These are phyloP conservation scores for Deroptyus accipitrinus DNA, from an alignment of 2,113 vertebrate genomes.

Conservation along the genomic window DNA sequence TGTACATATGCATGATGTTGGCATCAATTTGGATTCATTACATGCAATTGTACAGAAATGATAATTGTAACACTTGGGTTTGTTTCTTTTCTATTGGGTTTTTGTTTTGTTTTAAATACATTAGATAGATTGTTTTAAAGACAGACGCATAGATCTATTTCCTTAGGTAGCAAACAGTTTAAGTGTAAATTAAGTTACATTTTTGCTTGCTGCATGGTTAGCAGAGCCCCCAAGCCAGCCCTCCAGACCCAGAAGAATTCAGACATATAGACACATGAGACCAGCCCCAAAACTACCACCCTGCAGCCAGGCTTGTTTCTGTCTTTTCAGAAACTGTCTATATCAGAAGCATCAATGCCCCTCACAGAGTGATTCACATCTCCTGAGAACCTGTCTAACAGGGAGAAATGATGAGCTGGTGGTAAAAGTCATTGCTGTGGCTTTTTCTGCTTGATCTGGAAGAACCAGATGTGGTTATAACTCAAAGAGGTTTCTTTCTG, in stretches of 20 bases:
- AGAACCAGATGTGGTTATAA: rapidly evolving
- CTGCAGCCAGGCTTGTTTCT: neutral
- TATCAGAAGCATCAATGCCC: neutral
- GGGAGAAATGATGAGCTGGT: neutral
- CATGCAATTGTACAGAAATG: neutral
- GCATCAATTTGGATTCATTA: neutral
- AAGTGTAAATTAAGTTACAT: neutral
- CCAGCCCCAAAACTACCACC: neutral
- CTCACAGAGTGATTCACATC: neutral
- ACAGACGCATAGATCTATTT: neutral
- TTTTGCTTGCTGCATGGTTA: neutral
- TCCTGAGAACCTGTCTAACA: neutral
- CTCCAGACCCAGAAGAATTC: neutral
- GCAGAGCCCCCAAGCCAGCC: neutral
- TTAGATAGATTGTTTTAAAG: neutral
- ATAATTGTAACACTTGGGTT: neutral
- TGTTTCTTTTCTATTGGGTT: neutral
- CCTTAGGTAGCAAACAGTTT: neutral
- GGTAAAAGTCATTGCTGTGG: neutral
- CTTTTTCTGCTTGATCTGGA: neutral
- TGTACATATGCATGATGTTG: neutral
- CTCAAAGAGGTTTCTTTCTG: neutral
- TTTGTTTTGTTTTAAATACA: neutral
- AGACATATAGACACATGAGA: neutral
- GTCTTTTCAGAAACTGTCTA: neutral